phyloP scores from a whole-genome alignment of 1,140 invertebrate species.

The Homarus americanus region DNA sequence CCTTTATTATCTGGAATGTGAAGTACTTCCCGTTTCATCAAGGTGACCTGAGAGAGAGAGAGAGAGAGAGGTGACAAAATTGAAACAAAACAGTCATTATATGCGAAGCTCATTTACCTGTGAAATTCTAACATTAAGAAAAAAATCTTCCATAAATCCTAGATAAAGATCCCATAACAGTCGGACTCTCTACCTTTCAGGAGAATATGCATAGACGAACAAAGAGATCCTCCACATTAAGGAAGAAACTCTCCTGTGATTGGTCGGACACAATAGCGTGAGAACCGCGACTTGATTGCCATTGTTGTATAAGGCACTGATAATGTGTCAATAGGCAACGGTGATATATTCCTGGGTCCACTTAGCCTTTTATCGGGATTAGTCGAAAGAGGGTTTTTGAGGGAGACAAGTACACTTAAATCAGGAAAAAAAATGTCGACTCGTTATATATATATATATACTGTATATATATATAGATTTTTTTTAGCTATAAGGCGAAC shows the following conservation, averaged over 20 bases:
- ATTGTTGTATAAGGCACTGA: conserved; percentile 19
- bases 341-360: conserved; percentile 2
- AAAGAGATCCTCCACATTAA: conserved; percentile 13
- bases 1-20: no score
- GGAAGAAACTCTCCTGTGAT: conserved; percentile 30
- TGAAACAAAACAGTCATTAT: no score
- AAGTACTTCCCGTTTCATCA: no score
- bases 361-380: conserved; percentile 14
- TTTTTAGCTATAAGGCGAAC: no score
- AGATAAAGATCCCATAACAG: background rate
- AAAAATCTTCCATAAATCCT: background rate
- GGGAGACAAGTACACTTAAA: background rate
- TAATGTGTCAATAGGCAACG: conserved; percentile 48
- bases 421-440: no score
- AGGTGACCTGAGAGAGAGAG: no score
- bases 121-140: no score
- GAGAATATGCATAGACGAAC: conserved; percentile 43
- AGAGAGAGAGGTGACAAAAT: no score
- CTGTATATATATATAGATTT: no score
- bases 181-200: conserved; percentile 12
- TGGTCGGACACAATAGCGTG: conserved; percentile 43
- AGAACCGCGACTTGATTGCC: conserved; percentile 45
- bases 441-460: no score
- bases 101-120: no score
- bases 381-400: background rate